These are phyloP conservation scores for Misgurnus anguillicaudatus DNA, from an alignment of 2,113 vertebrate species.

Conservation along the genomic window DNA sequence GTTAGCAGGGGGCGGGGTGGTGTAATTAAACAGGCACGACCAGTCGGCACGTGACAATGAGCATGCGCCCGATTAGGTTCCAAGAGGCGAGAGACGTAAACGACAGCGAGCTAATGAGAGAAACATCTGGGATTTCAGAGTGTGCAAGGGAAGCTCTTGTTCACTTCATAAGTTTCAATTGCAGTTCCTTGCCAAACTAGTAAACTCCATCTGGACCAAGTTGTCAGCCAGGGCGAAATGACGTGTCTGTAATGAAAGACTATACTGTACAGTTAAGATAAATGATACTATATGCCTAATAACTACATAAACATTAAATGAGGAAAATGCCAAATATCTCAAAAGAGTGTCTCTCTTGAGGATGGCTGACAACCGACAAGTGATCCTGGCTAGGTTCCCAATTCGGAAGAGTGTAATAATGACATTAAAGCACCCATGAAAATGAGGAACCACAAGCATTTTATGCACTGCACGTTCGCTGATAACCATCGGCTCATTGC, in stretches of 20 bases:
- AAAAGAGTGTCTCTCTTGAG: not conserved
- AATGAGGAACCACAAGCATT: not conserved
- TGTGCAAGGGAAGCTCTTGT: conserved; percentile 6
- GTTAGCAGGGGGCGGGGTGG: not conserved
- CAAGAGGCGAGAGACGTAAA: not conserved
- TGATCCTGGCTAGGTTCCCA: not conserved
- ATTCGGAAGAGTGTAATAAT: not conserved
- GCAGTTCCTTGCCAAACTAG: conserved; percentile 34
- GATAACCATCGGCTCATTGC: not conserved
- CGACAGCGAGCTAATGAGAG: conserved; percentile 47
- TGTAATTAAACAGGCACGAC: conserved; percentile 24
- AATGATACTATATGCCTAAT: not conserved
- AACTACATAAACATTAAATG: conserved; percentile 15
- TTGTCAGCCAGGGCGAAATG: conserved; percentile 22
- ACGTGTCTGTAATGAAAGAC: conserved; percentile 26
- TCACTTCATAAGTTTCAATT: conserved; percentile 6
- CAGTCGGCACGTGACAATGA: conserved; percentile 36
- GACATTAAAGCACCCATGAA: not conserved
- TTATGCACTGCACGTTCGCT: too few relatives aligned
- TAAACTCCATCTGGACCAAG: conserved; percentile 16
- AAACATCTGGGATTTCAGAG: conserved; percentile 38
- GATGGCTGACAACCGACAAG: not conserved
- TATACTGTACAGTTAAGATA: conserved; percentile 10
- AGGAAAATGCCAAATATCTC: not conserved
- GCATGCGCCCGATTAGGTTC: conserved; percentile 24